A percentile compares a stretch with the other conserved stretches of the same genome.
Conservation (phyloP, 2,888 invertebrate genomes). For the Napeogenes inachia region DNA sequence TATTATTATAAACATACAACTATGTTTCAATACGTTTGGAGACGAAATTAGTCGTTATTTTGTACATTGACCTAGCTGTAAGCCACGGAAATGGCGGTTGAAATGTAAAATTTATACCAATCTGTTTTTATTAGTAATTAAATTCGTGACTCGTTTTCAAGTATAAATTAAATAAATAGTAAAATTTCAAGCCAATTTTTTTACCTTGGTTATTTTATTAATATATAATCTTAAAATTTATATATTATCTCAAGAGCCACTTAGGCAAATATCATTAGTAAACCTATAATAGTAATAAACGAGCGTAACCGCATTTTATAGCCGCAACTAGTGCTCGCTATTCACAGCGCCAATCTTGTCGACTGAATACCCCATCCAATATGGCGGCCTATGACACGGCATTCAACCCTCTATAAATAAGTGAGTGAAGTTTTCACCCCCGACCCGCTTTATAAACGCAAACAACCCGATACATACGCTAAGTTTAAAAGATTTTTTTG, state of each 20-base stretch:
- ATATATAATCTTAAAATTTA: not conserved
- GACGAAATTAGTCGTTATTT: conserved; percentile 16
- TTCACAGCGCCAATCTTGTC: conserved; percentile 41
- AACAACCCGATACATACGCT: conserved; percentile 8
- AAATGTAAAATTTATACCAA: not conserved
- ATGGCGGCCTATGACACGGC: conserved; percentile 36
- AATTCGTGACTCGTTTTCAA: too few relatives aligned
- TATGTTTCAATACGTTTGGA: conserved; percentile 18
- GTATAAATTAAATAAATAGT: not conserved
- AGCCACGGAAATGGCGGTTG: conserved; percentile 11
- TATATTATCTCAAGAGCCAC: not conserved
- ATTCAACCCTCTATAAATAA: conserved; percentile 43
- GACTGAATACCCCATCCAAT: conserved; percentile 42
- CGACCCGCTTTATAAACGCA: conserved; percentile 11
- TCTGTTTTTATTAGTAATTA: too few relatives aligned
- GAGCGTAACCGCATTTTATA: conserved; percentile 11
- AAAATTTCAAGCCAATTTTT: not conserved
- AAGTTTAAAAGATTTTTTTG: not conserved
- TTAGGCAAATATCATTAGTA: not conserved
- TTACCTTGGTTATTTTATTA: too few relatives aligned
- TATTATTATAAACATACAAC: too few relatives aligned
- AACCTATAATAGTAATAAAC: too few relatives aligned
- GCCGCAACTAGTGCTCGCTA: conserved; percentile 32
- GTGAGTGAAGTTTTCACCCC: conserved; percentile 33
- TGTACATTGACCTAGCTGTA: conserved; percentile 14